Conservation (phyloP, 2,888 invertebrate species). For the Hecatera dysodea region DNA sequence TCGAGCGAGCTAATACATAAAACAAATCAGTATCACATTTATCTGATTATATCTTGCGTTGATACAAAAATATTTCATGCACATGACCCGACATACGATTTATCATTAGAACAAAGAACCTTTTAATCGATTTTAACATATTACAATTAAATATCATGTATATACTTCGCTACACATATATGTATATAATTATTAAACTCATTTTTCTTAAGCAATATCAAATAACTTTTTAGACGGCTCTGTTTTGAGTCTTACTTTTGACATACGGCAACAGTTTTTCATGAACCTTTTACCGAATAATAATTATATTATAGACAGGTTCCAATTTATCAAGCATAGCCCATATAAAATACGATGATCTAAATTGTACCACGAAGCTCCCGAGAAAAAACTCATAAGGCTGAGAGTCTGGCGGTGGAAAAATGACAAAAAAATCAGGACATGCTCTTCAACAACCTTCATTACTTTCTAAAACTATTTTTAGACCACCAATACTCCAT, state of each 20-base stretch:
- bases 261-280: not conserved
- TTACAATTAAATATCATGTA: slow-evolving; percentile 69
- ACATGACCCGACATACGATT: slow-evolving; percentile 60
- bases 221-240: slow-evolving; percentile 15
- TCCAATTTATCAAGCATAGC: not conserved
- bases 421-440: not conserved
- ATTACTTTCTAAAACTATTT: slow-evolving; percentile 67
- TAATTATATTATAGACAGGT: not conserved
- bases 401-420: not conserved
- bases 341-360: not conserved
- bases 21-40: slow-evolving; percentile 44
- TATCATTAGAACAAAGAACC: slow-evolving; percentile 74
- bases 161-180: slow-evolving; percentile 58
- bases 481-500: slow-evolving; percentile 16
- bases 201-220: no score
- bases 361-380: not conserved
- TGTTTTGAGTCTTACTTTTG: not conserved
- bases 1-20: slow-evolving; percentile 48
- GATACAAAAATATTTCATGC: slow-evolving; percentile 51
- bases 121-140: slow-evolving; percentile 71
- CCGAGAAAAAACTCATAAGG: not conserved
- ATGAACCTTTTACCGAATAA: not conserved
- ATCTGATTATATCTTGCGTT: slow-evolving; percentile 51
- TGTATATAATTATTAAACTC: no score
- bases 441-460: slow-evolving; percentile 71